Percentiles rank a stretch among this genome's conserved stretches.
Evolutionary conservation across 2,113 vertebrate genomes (phyloP).

Genomic region (Bothrops jararaca): DNA sequence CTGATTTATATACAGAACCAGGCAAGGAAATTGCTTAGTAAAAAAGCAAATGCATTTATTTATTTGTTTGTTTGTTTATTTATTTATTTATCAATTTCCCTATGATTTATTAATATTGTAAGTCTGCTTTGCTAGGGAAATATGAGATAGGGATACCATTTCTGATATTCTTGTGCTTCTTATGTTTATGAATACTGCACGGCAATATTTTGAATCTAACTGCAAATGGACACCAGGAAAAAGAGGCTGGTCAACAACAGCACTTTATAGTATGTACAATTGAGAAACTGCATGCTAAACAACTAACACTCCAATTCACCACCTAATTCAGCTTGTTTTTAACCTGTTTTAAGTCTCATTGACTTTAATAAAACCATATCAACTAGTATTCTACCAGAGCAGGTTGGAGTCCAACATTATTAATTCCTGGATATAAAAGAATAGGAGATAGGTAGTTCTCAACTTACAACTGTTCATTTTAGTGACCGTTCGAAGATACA

Average conservation of each 20-base stretch:
- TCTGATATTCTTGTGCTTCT: neutral
- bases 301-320: constrained; percentile 10
- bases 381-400: constrained; percentile 1
- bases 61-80: too few relatives aligned
- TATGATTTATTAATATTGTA: neutral
- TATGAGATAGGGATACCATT: neutral
- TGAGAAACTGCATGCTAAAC: neutral
- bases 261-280: neutral
- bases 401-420: neutral
- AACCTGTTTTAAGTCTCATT: constrained; percentile 5
- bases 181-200: neutral
- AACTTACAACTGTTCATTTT: neutral
- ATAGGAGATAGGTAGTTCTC: neutral
- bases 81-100: too few relatives aligned
- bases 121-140: constrained; percentile 1
- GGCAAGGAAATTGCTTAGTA: constrained; percentile 13
- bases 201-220: neutral
- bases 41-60: neutral
- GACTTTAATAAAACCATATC: constrained; percentile 6
- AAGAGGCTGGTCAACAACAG: neutral
- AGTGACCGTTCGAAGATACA: neutral
- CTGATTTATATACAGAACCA: constrained; percentile 26
- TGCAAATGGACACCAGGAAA: neutral
- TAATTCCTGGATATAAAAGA: neutral
- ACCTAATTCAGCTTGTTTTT: constrained; percentile 3